phyloP scores from a whole-genome alignment of 2,113 vertebrate genomes.

The Lepisosteus osseus region DNA sequence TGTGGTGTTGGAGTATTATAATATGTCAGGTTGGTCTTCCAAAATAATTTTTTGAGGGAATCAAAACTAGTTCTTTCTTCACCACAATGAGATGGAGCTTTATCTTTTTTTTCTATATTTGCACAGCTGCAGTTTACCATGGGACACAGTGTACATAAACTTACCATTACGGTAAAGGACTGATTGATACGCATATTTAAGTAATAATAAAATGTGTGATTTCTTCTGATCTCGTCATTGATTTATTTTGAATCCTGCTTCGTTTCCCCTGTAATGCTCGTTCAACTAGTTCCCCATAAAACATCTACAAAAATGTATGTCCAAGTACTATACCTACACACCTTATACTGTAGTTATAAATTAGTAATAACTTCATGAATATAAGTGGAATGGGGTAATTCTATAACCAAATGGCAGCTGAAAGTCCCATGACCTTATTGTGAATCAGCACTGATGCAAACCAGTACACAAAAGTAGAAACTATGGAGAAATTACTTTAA shows the following conservation, averaged over 20 bases:
- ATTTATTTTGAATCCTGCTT: conserved; percentile 38
- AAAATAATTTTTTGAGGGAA: conserved; percentile 57
- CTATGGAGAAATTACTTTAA: no score
- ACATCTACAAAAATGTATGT: no score
- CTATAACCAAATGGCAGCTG: no score
- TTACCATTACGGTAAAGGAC: conserved; percentile 77
- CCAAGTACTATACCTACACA: no score
- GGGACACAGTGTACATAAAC: conserved; percentile 76
- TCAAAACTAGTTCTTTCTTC: conserved; percentile 60
- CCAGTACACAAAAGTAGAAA: no score
- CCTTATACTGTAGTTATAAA: no score
- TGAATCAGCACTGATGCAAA: no score
- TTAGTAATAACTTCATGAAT: no score
- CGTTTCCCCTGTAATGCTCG: no score
- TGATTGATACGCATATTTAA: conserved; percentile 74
- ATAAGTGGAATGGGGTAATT: no score
- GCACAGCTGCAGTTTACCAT: conserved; percentile 71
- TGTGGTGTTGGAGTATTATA: conserved; percentile 63
- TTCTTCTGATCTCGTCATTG: conserved; percentile 68
- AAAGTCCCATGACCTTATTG: no score
- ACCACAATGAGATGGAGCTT: conserved; percentile 54
- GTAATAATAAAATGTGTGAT: conserved; percentile 86
- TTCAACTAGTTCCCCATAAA: no score
- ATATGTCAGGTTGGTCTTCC: conserved; percentile 71
- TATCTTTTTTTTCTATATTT: conserved; percentile 41